Evolutionary conservation across 1,140 invertebrate genomes (phyloP).

Genomic region (Drosophila tropicalis): DNA sequence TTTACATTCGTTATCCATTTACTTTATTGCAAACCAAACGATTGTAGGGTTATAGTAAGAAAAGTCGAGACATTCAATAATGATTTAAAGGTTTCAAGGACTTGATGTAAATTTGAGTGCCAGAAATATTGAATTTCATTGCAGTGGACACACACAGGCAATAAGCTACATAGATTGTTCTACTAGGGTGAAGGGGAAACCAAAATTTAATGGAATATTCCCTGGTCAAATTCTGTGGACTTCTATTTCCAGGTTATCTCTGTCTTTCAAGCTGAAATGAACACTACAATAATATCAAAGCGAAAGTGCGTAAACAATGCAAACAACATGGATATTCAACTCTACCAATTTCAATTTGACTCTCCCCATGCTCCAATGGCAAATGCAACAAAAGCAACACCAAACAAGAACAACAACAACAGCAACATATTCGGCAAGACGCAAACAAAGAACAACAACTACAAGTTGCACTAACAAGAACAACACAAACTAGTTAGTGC

Average conservation of each 20-base stretch:
- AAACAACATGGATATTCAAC: conserved; percentile 67
- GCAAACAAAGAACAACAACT: conserved; percentile 35
- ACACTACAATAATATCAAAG: conserved; percentile 79
- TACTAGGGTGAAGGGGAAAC: neutral
- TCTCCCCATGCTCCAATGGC: conserved; percentile 24
- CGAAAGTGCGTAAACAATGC: conserved; percentile 81
- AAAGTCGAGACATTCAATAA: no score
- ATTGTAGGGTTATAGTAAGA: no score
- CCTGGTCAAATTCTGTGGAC: conserved; percentile 37
- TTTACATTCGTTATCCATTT: no score
- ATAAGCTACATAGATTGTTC: neutral
- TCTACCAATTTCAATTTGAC: conserved; percentile 27
- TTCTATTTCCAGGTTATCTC: conserved; percentile 7
- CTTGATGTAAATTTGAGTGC: no score
- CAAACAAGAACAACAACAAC: conserved; percentile 32
- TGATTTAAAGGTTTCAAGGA: no score
- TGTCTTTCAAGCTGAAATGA: conserved; percentile 53
- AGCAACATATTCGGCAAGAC: conserved; percentile 20
- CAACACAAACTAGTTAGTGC: conserved; percentile 71
- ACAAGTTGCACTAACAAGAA: conserved; percentile 18
- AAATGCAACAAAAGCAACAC: conserved; percentile 23
- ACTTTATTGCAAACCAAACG: no score
- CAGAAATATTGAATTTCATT: neutral
- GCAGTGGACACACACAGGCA: neutral
- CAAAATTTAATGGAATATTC: neutral